Evolutionary conservation across 2,113 vertebrate species (phyloP), one percentile per base, ranked within the genome.

Genomic region (Engystomops pustulosus): DNA sequence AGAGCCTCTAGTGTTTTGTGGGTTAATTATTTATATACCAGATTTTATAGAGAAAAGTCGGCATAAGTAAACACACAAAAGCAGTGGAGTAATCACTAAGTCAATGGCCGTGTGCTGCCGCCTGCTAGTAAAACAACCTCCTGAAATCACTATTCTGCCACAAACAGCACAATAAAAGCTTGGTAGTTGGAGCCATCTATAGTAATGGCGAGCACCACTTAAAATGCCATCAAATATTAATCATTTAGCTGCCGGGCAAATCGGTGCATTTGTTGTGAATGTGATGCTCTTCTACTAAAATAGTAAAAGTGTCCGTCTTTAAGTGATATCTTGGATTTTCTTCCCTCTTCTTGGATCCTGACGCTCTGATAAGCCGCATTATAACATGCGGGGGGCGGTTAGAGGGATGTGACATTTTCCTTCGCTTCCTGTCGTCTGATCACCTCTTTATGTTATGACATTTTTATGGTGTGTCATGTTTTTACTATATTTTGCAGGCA

Each of bases 181-280:
- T 68, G 74, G 41, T 67, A 65, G 60, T 70, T 79, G 75, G 41
- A 85, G 75, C 49, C 83, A 79, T 85, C 74, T 38, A 85, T 78
- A 79, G 74, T 76, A 84, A 78, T 85, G 65, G 72, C 38, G 74
- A 79, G 65, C 67, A 85, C 74, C 74, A 85, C 83, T 85, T 85
- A 85, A 70, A 79, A 85, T 70, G 74, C 17, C 74, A 85, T 85
- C 1, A 85, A 85, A 85, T 85, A 85, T 85, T 85, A 69, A 85
- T 85, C 74, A 79, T 79, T 70, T 85, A 79, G 83, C 83, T 79
- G 83, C 62, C 32, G 83, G 83, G 75, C 83, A 85, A 85, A 85
- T 85, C 49, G 62, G 75, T 85, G 83, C 74, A 85, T 85, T 78
- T 85, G 83, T 85, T 78, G 82, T 84, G 74, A 84, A 78, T 84